Percentiles rank a stretch among this genome's conserved stretches.
These are phyloP conservation scores for Mactra quadrangularis DNA, from an alignment of 1,140 invertebrate genomes.

Conservation along the genomic window DNA sequence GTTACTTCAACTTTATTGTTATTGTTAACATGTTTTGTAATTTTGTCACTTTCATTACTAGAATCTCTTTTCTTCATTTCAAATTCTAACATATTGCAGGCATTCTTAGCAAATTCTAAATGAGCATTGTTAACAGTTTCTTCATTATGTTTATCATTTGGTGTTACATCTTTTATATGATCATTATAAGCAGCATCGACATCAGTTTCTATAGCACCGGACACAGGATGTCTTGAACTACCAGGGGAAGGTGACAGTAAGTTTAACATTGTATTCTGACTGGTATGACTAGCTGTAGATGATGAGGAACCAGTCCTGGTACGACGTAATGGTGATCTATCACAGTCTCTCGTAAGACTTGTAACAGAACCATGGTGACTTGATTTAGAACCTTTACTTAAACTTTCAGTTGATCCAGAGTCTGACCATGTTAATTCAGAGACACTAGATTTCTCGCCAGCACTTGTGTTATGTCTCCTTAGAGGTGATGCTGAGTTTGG, in stretches of 20 bases:
- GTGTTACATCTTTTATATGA: slow-evolving; percentile 1
- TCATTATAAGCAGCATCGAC: slow-evolving; percentile 53
- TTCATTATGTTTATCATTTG: slow-evolving; percentile 47
- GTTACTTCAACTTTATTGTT: slow-evolving; percentile 8
- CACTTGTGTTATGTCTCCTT: slow-evolving; percentile 28
- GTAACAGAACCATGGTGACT: slow-evolving; percentile 37
- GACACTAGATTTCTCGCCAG: slow-evolving; percentile 44
- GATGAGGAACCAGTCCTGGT: slow-evolving; percentile 25
- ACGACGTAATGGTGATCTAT: slow-evolving; percentile 5
- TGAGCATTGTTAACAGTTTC: slow-evolving; percentile 51
- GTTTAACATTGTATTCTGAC: slow-evolving; percentile 48
- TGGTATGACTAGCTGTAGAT: slow-evolving; percentile 26
- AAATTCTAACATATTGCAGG: slow-evolving; percentile 45
- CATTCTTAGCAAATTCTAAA: slow-evolving; percentile 57
- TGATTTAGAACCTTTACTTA: slow-evolving; percentile 48
- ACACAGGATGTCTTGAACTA: neutral
- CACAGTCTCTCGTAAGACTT: slow-evolving; percentile 24
- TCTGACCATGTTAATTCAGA: slow-evolving; percentile 51
- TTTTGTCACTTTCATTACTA: slow-evolving; percentile 42
- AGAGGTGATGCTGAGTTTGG: slow-evolving; percentile 8
- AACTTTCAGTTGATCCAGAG: slow-evolving; percentile 51
- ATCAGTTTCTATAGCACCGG: slow-evolving; percentile 49
- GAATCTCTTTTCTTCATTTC: slow-evolving; percentile 48
- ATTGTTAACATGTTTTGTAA: slow-evolving; percentile 18
- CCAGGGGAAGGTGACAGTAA: slow-evolving; percentile 16